A percentile compares a stretch with the other conserved stretches of the same genome.
Conservation (phyloP, 2,113 vertebrate genomes). For the Camelus dromedarius region DNA sequence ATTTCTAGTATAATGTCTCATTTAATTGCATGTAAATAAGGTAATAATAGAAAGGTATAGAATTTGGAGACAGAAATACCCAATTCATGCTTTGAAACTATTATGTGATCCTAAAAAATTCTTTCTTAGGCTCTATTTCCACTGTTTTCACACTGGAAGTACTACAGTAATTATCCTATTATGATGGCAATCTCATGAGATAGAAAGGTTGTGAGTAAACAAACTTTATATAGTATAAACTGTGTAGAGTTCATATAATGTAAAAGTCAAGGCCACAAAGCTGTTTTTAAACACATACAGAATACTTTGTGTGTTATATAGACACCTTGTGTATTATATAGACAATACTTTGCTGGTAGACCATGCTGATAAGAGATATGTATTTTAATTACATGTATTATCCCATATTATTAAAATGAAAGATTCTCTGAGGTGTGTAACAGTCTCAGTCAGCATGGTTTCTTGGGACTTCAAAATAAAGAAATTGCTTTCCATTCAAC, state of each 20-base stretch:
- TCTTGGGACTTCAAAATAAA: not conserved
- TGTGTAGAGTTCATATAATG: not conserved
- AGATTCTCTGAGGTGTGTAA: not conserved
- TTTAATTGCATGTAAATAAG: conserved; percentile 23
- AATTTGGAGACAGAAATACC: not conserved
- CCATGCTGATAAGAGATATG: not conserved
- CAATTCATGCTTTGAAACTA: not conserved
- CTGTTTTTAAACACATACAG: not conserved
- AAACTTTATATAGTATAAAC: not conserved
- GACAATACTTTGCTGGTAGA: not conserved
- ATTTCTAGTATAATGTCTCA: conserved; percentile 20
- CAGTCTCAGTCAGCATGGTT: not conserved
- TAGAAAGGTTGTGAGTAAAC: conserved; percentile 8
- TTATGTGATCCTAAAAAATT: not conserved
- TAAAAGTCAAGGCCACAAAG: not conserved
- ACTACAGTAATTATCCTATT: not conserved
- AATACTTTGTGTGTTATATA: not conserved
- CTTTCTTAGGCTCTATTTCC: not conserved
- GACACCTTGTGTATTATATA: not conserved
- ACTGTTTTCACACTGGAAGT: not conserved
- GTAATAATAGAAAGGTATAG: not conserved
- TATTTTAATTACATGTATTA: not conserved
- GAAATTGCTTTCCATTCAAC: not conserved
- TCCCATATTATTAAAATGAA: not conserved
- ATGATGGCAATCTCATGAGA: not conserved